Percentiles rank a stretch among this genome's conserved stretches.
phyloP scores from a whole-genome alignment of 2,113 vertebrate genomes.

The Mormoops blainvillei region DNA sequence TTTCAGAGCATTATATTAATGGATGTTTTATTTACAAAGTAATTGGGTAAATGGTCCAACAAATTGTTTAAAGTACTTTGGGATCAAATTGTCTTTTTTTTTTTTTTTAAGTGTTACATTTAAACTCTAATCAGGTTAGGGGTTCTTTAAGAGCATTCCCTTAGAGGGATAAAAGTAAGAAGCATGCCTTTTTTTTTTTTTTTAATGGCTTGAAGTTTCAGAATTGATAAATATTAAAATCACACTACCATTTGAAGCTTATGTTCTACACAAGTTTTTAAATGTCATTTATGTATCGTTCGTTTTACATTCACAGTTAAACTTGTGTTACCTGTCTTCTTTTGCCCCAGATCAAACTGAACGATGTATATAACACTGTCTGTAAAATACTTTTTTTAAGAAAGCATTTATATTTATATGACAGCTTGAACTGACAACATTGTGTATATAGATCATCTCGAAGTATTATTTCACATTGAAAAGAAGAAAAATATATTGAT shows the following conservation, averaged over 20 bases:
- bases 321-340: slow-evolving; percentile 56
- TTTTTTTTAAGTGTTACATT: slow-evolving; percentile 40
- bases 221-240: slow-evolving; percentile 57
- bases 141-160: slow-evolving; percentile 59
- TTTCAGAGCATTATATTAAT: slow-evolving; percentile 59
- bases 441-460: slow-evolving; percentile 95
- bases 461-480: slow-evolving; percentile 99
- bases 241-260: slow-evolving; percentile 59
- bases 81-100: slow-evolving; percentile 11
- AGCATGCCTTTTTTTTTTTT: slow-evolving; percentile 52
- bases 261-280: slow-evolving; percentile 68
- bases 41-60: slow-evolving; percentile 64
- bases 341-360: slow-evolving; percentile 84
- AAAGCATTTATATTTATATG: slow-evolving; percentile 92
- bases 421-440: slow-evolving; percentile 90
- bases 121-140: slow-evolving; percentile 57
- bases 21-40: slow-evolving; percentile 67
- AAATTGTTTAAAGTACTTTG: slow-evolving; percentile 45
- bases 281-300: slow-evolving; percentile 58
- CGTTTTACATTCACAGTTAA: slow-evolving; percentile 51
- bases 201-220: slow-evolving; percentile 52
- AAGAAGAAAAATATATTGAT: slow-evolving; percentile 90
- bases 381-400: slow-evolving; percentile 83
- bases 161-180: slow-evolving; percentile 31
- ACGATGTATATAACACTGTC: slow-evolving; percentile 88